Base-by-base conservation (phyloP, 2,797 vertebrate species). In the Tauraco hartlaubi region DNA sequence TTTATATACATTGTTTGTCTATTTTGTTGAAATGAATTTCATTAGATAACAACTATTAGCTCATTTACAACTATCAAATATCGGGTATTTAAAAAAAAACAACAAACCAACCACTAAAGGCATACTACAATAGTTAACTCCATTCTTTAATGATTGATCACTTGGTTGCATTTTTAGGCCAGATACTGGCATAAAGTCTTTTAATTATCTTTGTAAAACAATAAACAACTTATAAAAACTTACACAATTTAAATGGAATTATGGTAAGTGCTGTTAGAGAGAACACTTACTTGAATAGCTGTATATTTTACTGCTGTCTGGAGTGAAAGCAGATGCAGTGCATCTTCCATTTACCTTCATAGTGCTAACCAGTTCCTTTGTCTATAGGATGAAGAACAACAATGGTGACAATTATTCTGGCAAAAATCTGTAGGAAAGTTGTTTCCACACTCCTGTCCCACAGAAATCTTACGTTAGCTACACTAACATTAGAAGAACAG, bases 271-370 rank as follows among this genome's bases (percentile, higher is more conserved):
- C 33, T 44, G 25, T 18, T 62, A 43, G 8, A 48, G 26, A 46
- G 21, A 86, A 73, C 13, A 94, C 98, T 98, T 96, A 99, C 99
- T 99, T 23, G 99, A 99, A 86, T 97, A 98, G 33, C 97, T 96
- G 11, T 99, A 99, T 35, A 99, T 97, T 96, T 98, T 99, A 94
- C 97, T 98, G 96, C 99, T 98, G 58, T 99, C 99, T 11, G 95
- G 97, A 66, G 98, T 98, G 92, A 99, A 99, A 3, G 98, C 97
- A 15, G 98, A 98, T 26, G 98, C 98, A 29, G 96, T 85, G 80
- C 98, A 96, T 5, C 97, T 96, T 15, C 99, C 99, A 64, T 99
- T 99, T 31, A 99, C 96, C 96, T 99, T 99, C 99, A 99, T 96
- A 55, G 98, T 99, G 78, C 97, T 94, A 6, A 99, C 97, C 75